Evolutionary conservation across 2,797 vertebrate genomes (phyloP), one percentile per base, ranked within the genome.

Genomic region (Furcifer pardalis): DNA sequence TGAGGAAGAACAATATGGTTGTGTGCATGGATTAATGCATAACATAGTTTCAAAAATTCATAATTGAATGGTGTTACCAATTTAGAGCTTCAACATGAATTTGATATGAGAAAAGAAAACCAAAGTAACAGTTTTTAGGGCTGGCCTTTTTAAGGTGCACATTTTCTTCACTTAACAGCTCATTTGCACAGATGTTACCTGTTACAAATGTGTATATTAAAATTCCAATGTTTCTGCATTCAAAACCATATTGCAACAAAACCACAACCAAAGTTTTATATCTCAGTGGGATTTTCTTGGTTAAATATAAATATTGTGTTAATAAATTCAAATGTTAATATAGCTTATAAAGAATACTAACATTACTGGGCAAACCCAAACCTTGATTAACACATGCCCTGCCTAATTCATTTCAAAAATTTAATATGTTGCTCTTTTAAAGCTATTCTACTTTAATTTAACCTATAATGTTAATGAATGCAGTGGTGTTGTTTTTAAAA

Each of bases 1-100:
- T 86, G 77, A 86, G 89, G 91, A 92, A 23, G 6, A 88, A 88
- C 35, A 85, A 60, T 84, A 79, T 52, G 89, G 88, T 13, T 79
- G 12, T 32, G 65, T 49, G 68, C n/a, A 46, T 69, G 40, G 30
- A 37, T 69, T 81, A 65, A 46, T 87, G 68, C 19, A 37, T 56
- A 86, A 63, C 9, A 3, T 25, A 78, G 21, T 84, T 88, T 84
- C 77, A 65, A 46, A 77, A 82, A 80, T 23, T 35, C 63, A 84
- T 92, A 76, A 62, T 27, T 77, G 5, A 73, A 68, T 75, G 89
- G 92, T 90, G 13, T 40, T 88, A 88, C 74, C 65, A 1, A 81
- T 81, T 89, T 62, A 19, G 2, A 49, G 32, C 62, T 52, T 32
- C 7, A 72, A 81, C 86, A 85, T 0, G 2, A 84, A 89, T 81